Base-by-base conservation (phyloP, 2,797 vertebrate genomes). In the Enteromius radiatus region DNA sequence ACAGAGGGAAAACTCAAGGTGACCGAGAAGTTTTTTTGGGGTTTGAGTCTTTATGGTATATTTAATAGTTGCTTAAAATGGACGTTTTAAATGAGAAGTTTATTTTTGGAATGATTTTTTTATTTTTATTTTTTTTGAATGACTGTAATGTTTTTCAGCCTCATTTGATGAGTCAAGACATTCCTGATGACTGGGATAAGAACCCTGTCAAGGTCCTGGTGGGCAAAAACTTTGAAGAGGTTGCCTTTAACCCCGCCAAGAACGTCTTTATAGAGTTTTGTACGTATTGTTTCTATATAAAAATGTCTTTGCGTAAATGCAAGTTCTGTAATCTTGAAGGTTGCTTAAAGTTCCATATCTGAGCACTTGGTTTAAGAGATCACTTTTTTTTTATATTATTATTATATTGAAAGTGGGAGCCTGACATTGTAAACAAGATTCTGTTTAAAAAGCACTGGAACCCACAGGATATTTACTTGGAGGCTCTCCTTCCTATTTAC, bases 221-320 rank as follows among this genome's bases (percentile, higher is more conserved):
- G 1, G 98, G 98, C 49, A 97, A 96, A 88, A 99, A 99, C 92
- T 99, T 99, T 1, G 98, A 99, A 84, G 97, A 99, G 83, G 92
- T 99, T 2, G 98, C 92, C 79, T 99, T 97, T 76, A 91, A 97
- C 70, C 89, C 97, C 80, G 90, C 89, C 0, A 98, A 97, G 94
- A 98, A 98, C 3, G 98, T 99, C 69, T 99, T 99, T 79, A 91
- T 99, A 4, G 98, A 99, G 82, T 99, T 99, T 90, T 99, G 98
- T 99, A 92, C 97, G 98, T 93, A 78, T 67, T 70, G 61, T 78
- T 41, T 80, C 3, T 54, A 2, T 8, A 23, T 12, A 36, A 26
- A 52, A 38, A 1, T 17, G 31, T n/a, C 3, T 45, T 61, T 31
- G 26, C 41, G 54, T 56, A 0, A 11, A 23, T 63, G n/a, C 9